phyloP scores from a whole-genome alignment of 2,797 vertebrate species.

The Sebastes hopkinsi region DNA sequence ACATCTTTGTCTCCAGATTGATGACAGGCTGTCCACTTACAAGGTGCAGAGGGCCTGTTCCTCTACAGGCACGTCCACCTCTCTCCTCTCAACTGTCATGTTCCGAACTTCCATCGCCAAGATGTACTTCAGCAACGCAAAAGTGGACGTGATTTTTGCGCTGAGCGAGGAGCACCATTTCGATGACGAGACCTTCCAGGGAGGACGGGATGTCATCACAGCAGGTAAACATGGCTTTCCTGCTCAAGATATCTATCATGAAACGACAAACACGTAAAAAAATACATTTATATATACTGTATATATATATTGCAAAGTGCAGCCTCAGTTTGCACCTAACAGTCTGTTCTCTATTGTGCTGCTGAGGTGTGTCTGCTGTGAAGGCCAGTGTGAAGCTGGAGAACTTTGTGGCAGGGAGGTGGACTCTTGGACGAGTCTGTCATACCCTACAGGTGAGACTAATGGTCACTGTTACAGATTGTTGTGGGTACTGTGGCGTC shows the following conservation, averaged over 20 bases:
- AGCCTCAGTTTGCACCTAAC: neutral
- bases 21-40: conserved; percentile 41
- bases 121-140: conserved; percentile 65
- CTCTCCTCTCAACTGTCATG: conserved; percentile 40
- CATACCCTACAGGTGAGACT: conserved; percentile 75
- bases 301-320: neutral
- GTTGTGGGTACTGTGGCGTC: neutral
- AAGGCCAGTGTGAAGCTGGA: conserved; percentile 63
- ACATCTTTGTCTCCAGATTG: conserved; percentile 50
- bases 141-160: conserved; percentile 38
- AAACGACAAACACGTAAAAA: neutral
- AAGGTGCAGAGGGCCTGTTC: conserved; percentile 63
- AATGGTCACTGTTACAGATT: neutral
- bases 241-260: neutral
- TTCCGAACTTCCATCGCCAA: conserved; percentile 52
- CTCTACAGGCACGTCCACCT: neutral
- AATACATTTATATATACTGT: neutral
- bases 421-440: conserved; percentile 56
- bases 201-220: conserved; percentile 68
- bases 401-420: conserved; percentile 51
- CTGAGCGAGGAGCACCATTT: conserved; percentile 60
- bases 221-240: conserved; percentile 37
- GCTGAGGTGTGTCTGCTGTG: conserved; percentile 60
- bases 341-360: neutral
- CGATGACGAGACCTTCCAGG: conserved; percentile 64